Evolutionary conservation across 2,888 invertebrate genomes (phyloP).

Genomic region (Pemphredon lugubris): DNA sequence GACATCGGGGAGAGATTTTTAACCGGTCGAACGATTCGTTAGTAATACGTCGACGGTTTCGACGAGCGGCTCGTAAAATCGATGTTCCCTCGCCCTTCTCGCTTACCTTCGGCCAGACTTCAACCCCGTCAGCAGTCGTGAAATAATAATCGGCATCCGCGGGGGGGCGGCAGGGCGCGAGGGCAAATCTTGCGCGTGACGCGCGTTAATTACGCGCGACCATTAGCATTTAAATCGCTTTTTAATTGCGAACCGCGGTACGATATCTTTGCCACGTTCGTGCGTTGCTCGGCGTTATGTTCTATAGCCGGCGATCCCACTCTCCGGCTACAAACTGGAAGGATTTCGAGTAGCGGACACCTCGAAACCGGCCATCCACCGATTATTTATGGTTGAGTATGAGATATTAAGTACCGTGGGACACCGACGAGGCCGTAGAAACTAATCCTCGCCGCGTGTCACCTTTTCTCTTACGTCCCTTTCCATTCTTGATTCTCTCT

Average conservation of each 20-base stretch:
- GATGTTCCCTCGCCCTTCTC: constrained; percentile 44
- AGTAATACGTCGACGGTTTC: constrained; percentile 56
- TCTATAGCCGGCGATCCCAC: constrained; percentile 32
- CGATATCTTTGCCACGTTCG: constrained; percentile 26
- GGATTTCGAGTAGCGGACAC: constrained; percentile 68
- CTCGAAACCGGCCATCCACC: constrained; percentile 67
- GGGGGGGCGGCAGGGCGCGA: constrained; percentile 25
- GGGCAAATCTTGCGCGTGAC: constrained; percentile 59
- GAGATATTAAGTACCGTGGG: constrained; percentile 73
- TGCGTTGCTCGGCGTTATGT: constrained; percentile 9
- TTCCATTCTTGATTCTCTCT: constrained; percentile 2
- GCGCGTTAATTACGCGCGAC: constrained; percentile 68
- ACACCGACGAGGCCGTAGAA: constrained; percentile 54
- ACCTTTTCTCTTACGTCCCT: constrained; percentile 32
- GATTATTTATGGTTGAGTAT: constrained; percentile 74
- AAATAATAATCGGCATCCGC: constrained; percentile 64
- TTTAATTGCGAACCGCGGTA: constrained; percentile 71
- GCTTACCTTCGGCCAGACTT: constrained; percentile 34
- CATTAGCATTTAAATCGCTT: constrained; percentile 76
- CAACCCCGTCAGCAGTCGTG: constrained; percentile 40
- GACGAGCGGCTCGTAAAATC: constrained; percentile 53
- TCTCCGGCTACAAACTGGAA: constrained; percentile 31
- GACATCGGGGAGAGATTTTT: constrained; percentile 21
- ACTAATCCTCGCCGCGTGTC: constrained; percentile 65
- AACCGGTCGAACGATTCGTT: constrained; percentile 59